A percentile compares a stretch with the other conserved stretches of the same genome.
phyloP scores from a whole-genome alignment of 2,888 invertebrate species.

The Ormyrus labotus region DNA sequence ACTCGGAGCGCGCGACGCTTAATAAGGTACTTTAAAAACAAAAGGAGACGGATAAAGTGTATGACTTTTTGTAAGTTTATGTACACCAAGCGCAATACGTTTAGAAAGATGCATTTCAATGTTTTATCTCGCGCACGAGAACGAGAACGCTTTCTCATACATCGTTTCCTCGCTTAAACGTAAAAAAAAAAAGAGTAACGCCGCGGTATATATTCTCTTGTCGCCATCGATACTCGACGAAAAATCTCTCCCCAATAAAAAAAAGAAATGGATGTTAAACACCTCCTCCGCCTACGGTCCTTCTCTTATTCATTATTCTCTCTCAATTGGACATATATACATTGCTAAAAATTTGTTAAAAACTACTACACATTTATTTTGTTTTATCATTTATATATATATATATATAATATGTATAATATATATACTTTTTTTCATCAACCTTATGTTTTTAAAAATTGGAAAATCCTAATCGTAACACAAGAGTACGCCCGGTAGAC shows the following conservation, averaged over 20 bases:
- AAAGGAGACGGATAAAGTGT: conserved; percentile 46
- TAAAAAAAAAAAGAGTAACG: conserved; percentile 43
- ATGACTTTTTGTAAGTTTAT: conserved; percentile 43
- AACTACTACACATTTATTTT: conserved; percentile 72
- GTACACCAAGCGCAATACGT: conserved; percentile 59
- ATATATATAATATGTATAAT: conserved; percentile 61
- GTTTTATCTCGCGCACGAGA: conserved; percentile 44
- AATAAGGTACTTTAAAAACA: conserved; percentile 51
- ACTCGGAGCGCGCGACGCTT: conserved; percentile 6
- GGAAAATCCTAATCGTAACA: conserved; percentile 71
- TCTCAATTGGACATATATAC: conserved; percentile 73
- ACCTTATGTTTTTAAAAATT: conserved; percentile 68
- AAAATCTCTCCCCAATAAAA: conserved; percentile 20
- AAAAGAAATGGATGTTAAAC: conserved; percentile 24
- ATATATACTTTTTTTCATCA: conserved; percentile 62
- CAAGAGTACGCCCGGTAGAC: conserved; percentile 58
- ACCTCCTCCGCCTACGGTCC: conserved; percentile 56
- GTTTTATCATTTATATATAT: conserved; percentile 59
- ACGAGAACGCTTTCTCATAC: conserved; percentile 45
- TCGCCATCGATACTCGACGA: conserved; percentile 7
- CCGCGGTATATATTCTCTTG: not conserved
- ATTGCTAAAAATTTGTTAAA: conserved; percentile 71
- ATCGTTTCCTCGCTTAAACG: conserved; percentile 36
- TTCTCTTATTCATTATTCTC: conserved; percentile 21
- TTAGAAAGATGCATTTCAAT: conserved; percentile 46